Evolutionary conservation across 2,888 invertebrate genomes (phyloP), one percentile per base, ranked within the genome.

Genomic region (Lissocephala sabroskyi): DNA sequence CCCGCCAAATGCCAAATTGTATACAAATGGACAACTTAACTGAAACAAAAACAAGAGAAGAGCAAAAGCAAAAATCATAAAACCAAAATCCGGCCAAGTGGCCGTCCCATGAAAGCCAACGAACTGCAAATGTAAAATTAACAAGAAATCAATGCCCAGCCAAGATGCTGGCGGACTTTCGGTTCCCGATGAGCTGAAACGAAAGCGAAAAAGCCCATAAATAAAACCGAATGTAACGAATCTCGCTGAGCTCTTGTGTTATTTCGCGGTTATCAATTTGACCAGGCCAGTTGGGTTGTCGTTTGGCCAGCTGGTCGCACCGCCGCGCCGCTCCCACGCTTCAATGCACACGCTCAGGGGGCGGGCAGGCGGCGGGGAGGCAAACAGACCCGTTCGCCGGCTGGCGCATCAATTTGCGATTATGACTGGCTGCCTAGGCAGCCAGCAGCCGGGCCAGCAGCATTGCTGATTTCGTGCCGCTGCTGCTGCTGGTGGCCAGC

Each of bases 1-100:
- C 4, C 7, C 14, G 51, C 49, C n/a, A n/a, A n/a, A 51, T 44
- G 46, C 53, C 58, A 50, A 71, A 71, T 74, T 73, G 76, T 79
- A 73, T 76, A 74, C 68, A 77, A 78, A 76, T 78, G 79, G 76
- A 66, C 79, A 67, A 71, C 76, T 76, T 70, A 79, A 63, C 65
- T 65, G 67, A 61, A 63, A 76, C 74, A 68, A 73, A 59, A 65
- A 65, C 54, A 49, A 45, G 41, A 59, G 37, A 54, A 49, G 52
- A 61, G 52, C 52, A 51, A 65, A 66, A 62, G 56, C 73, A 53
- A 44, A 56, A 45, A 41, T 53, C 62, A 58, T 62, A 62, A 68
- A 66, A 11, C 55, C 54, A 60, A 53, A 37, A 35, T 14, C 23
- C 26, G 10, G 53, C 17, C 56, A 44, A 41, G 43, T 47, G 39